Evolutionary conservation across 2,113 vertebrate genomes (phyloP).

Genomic region (Proteles cristata): DNA sequence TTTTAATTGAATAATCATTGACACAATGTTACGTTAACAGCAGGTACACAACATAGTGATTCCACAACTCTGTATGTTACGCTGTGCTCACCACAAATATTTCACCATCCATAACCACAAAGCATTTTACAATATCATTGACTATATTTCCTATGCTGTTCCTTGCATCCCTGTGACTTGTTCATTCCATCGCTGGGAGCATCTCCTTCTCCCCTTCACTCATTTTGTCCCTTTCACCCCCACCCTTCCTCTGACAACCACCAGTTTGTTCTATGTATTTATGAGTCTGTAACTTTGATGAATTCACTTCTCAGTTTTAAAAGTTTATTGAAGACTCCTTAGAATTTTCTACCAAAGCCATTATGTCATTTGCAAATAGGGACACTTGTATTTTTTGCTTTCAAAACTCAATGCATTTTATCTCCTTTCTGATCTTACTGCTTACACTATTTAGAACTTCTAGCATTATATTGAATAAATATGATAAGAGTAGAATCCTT

Average conservation of each 20-base stretch:
- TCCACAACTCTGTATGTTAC: background rate
- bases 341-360: no score
- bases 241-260: background rate
- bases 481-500: background rate
- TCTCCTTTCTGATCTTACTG: background rate
- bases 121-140: background rate
- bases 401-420: background rate
- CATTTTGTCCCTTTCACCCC: background rate
- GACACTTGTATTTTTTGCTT: background rate
- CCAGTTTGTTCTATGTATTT: background rate
- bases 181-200: background rate
- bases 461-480: background rate
- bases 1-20: background rate
- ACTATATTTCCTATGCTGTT: background rate
- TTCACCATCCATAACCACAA: no score
- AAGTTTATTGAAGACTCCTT: background rate
- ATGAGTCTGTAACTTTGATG: background rate
- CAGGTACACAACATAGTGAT: background rate
- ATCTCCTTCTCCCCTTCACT: background rate
- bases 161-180: background rate
- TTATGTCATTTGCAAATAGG: background rate
- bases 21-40: background rate
- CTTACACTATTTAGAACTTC: background rate
- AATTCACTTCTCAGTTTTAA: background rate
- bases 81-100: background rate